Conservation (phyloP, 2,113 vertebrate genomes). For the Nothocercus julius region DNA sequence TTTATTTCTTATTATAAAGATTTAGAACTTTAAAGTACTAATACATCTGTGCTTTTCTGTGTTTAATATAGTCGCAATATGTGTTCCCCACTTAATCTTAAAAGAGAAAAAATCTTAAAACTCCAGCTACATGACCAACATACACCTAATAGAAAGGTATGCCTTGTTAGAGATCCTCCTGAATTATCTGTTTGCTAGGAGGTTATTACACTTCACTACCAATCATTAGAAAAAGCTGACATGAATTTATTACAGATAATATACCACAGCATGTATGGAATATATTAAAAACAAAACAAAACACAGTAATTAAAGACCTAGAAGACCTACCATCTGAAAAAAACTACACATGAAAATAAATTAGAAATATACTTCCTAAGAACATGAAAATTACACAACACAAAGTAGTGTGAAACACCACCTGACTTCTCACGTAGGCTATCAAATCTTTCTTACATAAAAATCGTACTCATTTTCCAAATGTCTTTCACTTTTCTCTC, state of each 20-base stretch:
- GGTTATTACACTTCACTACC: not conserved
- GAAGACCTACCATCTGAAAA: not conserved
- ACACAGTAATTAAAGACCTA: not conserved
- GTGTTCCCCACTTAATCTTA: not conserved
- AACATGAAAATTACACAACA: not conserved
- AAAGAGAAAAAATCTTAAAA: not conserved
- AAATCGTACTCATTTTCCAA: not conserved
- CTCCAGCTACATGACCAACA: not conserved
- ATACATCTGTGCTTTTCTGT: not conserved
- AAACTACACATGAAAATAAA: not conserved
- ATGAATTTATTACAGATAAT: not conserved
- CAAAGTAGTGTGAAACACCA: not conserved
- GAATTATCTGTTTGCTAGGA: not conserved
- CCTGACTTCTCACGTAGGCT: accelerated
- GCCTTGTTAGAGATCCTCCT: not conserved
- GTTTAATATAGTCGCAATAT: not conserved
- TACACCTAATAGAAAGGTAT: not conserved
- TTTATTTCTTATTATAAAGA: not conserved
- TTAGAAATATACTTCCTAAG: not conserved
- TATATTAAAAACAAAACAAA: not conserved
- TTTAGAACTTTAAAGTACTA: not conserved
- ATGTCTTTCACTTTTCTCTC: not conserved
- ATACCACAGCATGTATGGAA: not conserved
- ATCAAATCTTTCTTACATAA: not conserved
- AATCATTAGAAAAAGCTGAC: not conserved